Conservation (phyloP, 2,113 vertebrate species). For the Nymphicus hollandicus region DNA sequence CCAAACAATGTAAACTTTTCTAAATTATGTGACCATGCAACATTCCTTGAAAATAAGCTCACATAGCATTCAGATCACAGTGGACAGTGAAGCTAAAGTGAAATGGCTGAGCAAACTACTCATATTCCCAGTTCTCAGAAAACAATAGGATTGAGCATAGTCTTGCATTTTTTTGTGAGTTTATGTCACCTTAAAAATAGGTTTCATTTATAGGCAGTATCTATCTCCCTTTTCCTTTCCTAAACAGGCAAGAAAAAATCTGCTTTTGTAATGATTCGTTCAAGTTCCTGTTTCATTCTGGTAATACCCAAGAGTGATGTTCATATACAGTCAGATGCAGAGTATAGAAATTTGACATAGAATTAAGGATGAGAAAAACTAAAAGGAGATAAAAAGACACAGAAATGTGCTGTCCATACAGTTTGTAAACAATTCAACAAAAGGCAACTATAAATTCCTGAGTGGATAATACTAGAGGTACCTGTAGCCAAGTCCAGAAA, state of each 20-base stretch:
- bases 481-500: neutral
- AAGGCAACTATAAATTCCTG: neutral
- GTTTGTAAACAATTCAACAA: neutral
- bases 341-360: neutral
- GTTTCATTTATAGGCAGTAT: neutral
- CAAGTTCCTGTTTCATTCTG: neutral
- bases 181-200: neutral
- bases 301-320: neutral
- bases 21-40: neutral
- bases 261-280: neutral
- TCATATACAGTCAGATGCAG: neutral
- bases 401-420: neutral
- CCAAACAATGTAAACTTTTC: neutral
- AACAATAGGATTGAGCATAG: neutral
- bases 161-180: neutral
- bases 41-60: neutral
- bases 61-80: neutral
- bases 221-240: neutral
- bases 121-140: neutral
- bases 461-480: neutral
- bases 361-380: neutral
- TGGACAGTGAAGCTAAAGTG: neutral
- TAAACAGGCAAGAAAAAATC: neutral
- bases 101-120: neutral
- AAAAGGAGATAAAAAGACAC: neutral